These are phyloP conservation scores for Pluvialis apricaria DNA, from an alignment of 2,113 vertebrate species.

Conservation along the genomic window DNA sequence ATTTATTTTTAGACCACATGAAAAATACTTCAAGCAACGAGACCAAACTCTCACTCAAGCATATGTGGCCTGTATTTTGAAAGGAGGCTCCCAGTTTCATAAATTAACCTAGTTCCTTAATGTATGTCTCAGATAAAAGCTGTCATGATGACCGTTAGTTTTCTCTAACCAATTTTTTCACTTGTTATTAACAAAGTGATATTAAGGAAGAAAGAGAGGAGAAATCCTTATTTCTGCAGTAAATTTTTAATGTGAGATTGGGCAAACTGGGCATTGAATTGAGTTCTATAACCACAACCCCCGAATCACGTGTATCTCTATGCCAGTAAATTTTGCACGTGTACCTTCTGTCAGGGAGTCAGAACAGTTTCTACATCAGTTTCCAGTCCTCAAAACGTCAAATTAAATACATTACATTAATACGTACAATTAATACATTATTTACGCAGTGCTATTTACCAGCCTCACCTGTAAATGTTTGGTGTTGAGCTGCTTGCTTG, in stretches of 20 bases:
- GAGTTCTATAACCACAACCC: background rate
- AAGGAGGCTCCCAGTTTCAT: background rate
- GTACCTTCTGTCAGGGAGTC: background rate
- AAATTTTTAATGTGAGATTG: background rate
- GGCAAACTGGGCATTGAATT: background rate
- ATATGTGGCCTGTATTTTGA: background rate
- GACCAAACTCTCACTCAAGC: background rate
- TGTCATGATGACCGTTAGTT: background rate
- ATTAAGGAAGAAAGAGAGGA: background rate
- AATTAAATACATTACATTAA: too few relatives aligned
- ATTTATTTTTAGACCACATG: background rate
- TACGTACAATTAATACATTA: too few relatives aligned
- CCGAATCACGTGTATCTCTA: background rate
- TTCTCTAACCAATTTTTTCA: background rate
- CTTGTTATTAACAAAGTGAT: background rate
- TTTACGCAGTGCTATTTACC: background rate
- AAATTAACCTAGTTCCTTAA: background rate
- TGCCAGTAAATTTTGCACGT: background rate
- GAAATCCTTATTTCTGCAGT: background rate
- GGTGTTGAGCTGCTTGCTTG: background rate
- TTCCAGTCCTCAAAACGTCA: background rate
- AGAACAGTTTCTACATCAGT: background rate
- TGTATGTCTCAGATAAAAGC: background rate
- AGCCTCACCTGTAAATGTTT: background rate
- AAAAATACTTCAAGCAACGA: background rate